Conservation (phyloP, 2,888 invertebrate species). For the Orthonevra nobilis region DNA sequence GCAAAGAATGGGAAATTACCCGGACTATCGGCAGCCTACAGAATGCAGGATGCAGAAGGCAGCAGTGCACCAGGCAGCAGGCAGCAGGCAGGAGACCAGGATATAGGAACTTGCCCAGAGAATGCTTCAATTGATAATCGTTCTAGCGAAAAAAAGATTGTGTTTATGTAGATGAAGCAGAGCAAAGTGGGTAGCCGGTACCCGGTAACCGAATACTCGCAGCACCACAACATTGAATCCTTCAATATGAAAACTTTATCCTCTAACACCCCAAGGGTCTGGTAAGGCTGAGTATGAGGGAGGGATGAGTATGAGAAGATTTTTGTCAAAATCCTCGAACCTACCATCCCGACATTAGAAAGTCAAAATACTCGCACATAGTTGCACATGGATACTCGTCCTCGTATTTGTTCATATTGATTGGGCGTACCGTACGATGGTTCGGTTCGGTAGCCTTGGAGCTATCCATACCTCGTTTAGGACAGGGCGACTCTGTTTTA, state of each 20-base stretch:
- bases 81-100: background rate
- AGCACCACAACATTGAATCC: conserved; percentile 45
- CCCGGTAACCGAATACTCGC: too few species aligned
- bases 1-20: conserved; percentile 64
- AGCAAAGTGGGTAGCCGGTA: conserved; percentile 21
- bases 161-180: conserved; percentile 58
- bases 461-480: background rate
- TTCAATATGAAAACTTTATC: conserved; percentile 65
- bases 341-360: conserved; percentile 43
- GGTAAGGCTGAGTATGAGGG: too few species aligned
- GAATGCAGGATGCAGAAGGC: conserved; percentile 12
- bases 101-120: conserved; percentile 29
- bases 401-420: too few species aligned
- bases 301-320: background rate
- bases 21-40: too few species aligned
- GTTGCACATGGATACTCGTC: too few species aligned
- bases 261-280: conserved; percentile 53
- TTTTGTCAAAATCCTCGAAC: background rate
- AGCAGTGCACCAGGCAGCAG: too few species aligned
- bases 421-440: conserved; percentile 1
- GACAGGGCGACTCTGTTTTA: conserved; percentile 1
- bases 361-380: conserved; percentile 63
- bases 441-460: background rate
- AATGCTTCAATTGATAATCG: conserved; percentile 68
- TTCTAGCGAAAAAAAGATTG: conserved; percentile 64